A percentile compares a stretch with the other conserved stretches of the same genome.
These are phyloP conservation scores for Thamnophis sirtalis DNA, from an alignment of 2,113 vertebrate species.

Conservation along the genomic window DNA sequence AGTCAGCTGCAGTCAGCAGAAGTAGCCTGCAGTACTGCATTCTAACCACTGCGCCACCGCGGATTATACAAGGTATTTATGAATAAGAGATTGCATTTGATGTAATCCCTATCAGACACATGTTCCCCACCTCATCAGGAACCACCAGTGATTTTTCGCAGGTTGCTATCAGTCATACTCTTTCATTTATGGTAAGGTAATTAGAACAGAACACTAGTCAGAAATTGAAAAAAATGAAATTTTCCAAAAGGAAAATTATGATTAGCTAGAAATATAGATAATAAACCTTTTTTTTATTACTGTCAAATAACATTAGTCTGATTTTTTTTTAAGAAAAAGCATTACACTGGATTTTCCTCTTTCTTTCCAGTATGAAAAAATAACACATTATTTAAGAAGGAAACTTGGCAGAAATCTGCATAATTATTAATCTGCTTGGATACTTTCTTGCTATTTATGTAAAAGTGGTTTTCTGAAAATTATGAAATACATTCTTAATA, in stretches of 20 bases:
- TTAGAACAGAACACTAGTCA: neutral
- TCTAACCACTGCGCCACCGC: too few relatives aligned
- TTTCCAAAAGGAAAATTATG: neutral
- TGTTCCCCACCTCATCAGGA: neutral
- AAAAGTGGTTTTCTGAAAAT: slow-evolving; percentile 52
- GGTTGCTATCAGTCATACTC: neutral
- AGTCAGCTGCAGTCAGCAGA: too few relatives aligned
- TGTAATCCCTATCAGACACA: neutral
- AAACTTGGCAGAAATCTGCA: slow-evolving; percentile 46
- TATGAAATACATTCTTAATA: slow-evolving; percentile 60
- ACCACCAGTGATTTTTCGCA: neutral
- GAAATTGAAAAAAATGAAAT: neutral
- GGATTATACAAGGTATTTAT: neutral
- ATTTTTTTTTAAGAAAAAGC: neutral
- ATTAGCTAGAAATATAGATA: neutral
- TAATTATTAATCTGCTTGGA: slow-evolving; percentile 45
- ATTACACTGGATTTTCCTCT: neutral
- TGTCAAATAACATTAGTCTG: neutral
- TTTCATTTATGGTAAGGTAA: neutral
- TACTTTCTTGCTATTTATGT: slow-evolving; percentile 50
- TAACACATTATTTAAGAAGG: slow-evolving; percentile 55
- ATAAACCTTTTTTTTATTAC: neutral
- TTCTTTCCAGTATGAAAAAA: slow-evolving; percentile 33
- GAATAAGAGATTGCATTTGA: neutral
- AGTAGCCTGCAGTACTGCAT: too few relatives aligned